A percentile compares a stretch with the other conserved stretches of the same genome.
Evolutionary conservation across 2,113 vertebrate species (phyloP).

Genomic region (Dromaius novaehollandiae): DNA sequence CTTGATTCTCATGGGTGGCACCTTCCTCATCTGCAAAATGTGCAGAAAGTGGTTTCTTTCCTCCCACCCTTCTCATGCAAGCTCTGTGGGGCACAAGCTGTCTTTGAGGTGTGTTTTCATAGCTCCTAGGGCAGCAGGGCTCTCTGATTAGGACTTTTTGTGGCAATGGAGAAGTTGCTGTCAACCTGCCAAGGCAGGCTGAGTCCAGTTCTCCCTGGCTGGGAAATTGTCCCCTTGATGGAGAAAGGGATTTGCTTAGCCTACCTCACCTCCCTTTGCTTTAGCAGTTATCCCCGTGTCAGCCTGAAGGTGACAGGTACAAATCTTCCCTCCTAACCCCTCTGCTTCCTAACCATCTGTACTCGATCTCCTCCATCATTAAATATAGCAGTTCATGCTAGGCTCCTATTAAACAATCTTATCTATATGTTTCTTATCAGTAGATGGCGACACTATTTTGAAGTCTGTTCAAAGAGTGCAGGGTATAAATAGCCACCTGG

Average conservation of each 20-base stretch:
- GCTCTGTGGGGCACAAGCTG: not conserved
- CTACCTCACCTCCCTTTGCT: not conserved
- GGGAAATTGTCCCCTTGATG: not conserved
- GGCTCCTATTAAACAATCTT: not conserved
- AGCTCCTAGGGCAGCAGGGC: not conserved
- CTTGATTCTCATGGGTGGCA: not conserved
- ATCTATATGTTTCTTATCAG: not conserved
- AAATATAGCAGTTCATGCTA: not conserved
- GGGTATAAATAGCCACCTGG: not conserved
- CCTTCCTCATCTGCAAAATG: not conserved
- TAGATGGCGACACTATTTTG: not conserved
- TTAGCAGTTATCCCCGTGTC: rapidly evolving
- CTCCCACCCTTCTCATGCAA: not conserved
- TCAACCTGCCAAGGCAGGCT: not conserved
- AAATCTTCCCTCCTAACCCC: not conserved
- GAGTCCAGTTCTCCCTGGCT: not conserved
- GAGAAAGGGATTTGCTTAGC: not conserved
- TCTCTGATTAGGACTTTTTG: not conserved
- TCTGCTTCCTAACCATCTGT: not conserved
- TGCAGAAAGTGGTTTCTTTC: not conserved
- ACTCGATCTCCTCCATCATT: not conserved
- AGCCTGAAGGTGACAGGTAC: not conserved
- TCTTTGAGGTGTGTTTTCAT: not conserved
- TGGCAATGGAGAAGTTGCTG: rapidly evolving
- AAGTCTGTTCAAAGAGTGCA: not conserved